Percentiles rank a stretch among this genome's conserved stretches.
Evolutionary conservation across 2,888 invertebrate genomes (phyloP).

Genomic region (Epistrophella euchroma): DNA sequence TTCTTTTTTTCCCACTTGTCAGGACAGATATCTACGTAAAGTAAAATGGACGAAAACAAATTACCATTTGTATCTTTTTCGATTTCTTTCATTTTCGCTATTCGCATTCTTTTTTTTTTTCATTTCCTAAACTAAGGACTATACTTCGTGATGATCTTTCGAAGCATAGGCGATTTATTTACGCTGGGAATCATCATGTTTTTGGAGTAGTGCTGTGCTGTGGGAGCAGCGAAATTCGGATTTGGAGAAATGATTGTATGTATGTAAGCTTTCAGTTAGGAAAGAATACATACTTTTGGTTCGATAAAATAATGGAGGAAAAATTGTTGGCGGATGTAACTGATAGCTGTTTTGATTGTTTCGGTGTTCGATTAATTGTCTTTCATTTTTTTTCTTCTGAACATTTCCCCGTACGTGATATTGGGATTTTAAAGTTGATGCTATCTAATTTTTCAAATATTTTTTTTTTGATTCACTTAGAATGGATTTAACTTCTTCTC

Average conservation of each 20-base stretch:
- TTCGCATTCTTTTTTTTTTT: constrained; percentile 36
- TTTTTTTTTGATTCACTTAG: neutral
- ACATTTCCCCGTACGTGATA: neutral
- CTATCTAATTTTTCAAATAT: neutral
- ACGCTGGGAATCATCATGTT: constrained; percentile 17
- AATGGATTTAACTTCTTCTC: neutral
- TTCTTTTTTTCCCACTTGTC: constrained; percentile 63
- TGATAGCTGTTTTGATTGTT: constrained; percentile 38
- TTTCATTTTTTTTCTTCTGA: neutral
- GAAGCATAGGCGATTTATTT: constrained; percentile 56
- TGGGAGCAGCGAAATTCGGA: constrained; percentile 36
- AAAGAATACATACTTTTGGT: neutral
- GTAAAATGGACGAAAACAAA: constrained; percentile 70
- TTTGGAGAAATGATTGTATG: constrained; percentile 49
- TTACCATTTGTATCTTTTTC: constrained; percentile 67
- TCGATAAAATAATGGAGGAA: constrained; percentile 35
- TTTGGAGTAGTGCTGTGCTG: constrained; percentile 1
- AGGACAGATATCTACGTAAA: constrained; percentile 36
- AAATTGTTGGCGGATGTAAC: constrained; percentile 39
- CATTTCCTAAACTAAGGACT: constrained; percentile 22
- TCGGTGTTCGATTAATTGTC: constrained; percentile 18
- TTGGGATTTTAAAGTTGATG: neutral
- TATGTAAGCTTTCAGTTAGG: constrained; percentile 49
- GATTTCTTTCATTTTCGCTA: constrained; percentile 54
- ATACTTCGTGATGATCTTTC: constrained; percentile 16